Evolutionary conservation across 2,888 invertebrate species (phyloP).

Genomic region (Drosophila prolongata): DNA sequence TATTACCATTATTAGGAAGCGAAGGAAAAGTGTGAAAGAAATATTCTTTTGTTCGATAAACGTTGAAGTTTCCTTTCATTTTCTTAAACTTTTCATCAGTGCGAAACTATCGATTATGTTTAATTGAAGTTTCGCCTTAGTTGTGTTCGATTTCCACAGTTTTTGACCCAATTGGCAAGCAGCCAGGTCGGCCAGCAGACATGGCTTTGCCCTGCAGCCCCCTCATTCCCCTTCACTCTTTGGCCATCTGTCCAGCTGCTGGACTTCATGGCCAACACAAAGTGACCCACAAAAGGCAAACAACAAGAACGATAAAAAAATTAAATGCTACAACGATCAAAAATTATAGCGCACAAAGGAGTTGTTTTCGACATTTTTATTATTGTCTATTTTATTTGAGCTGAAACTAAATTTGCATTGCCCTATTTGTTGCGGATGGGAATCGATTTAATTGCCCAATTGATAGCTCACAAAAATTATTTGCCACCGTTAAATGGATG

Average conservation of each 20-base stretch:
- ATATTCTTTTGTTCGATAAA: constrained; percentile 33
- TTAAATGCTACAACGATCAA: constrained; percentile 42
- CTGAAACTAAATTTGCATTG: constrained; percentile 24
- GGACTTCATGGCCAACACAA: constrained; percentile 25
- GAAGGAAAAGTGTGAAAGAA: constrained; percentile 13
- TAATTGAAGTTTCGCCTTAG: constrained; percentile 35
- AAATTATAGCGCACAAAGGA: constrained; percentile 35
- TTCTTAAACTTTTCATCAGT: constrained; percentile 36
- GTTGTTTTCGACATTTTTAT: constrained; percentile 29
- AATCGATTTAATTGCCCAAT: constrained; percentile 28
- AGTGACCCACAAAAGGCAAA: constrained; percentile 30
- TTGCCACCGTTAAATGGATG: constrained; percentile 1
- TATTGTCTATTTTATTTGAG: constrained; percentile 21
- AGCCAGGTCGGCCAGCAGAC: constrained; percentile 66
- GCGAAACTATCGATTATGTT: constrained; percentile 46
- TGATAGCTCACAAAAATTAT: constrained; percentile 9
- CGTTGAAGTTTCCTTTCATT: constrained; percentile 26
- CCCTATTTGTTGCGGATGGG: constrained; percentile 7
- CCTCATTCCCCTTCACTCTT: not conserved
- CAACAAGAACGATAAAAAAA: constrained; percentile 32
- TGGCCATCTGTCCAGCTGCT: constrained; percentile 20
- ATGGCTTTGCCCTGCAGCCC: constrained; percentile 12
- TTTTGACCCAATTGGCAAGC: constrained; percentile 73
- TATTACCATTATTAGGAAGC: constrained; percentile 29
- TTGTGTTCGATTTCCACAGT: constrained; percentile 22